Conservation (phyloP, 2,888 invertebrate genomes). For the Diarsia dahlii region DNA sequence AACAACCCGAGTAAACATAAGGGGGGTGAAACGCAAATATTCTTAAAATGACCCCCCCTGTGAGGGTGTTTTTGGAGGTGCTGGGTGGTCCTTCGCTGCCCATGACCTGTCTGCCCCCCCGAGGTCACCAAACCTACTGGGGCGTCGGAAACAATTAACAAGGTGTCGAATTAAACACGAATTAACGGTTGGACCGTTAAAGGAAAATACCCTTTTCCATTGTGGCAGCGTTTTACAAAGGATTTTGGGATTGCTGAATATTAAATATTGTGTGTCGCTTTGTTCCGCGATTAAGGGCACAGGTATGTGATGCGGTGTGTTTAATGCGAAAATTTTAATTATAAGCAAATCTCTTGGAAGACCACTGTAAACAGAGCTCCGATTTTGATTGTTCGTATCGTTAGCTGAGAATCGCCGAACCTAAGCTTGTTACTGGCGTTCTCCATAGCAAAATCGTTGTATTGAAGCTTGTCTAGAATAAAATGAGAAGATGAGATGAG, state of each 20-base stretch:
- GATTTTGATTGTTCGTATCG: slow-evolving; percentile 45
- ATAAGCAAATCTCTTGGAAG: slow-evolving; percentile 68
- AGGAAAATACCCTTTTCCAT: slow-evolving; percentile 90
- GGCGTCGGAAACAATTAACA: slow-evolving; percentile 90
- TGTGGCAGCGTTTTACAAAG: slow-evolving; percentile 87
- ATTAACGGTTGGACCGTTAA: slow-evolving; percentile 89
- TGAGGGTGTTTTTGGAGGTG: slow-evolving; percentile 77
- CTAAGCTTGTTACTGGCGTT: background rate
- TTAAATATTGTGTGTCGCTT: slow-evolving; percentile 89
- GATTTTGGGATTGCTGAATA: slow-evolving; percentile 89
- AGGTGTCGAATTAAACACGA: slow-evolving; percentile 91
- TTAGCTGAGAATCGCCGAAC: slow-evolving; percentile 5
- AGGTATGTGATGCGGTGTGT: slow-evolving; percentile 78
- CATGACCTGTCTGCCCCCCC: slow-evolving; percentile 79
- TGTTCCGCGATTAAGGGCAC: slow-evolving; percentile 84
- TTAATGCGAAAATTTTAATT: slow-evolving; percentile 79
- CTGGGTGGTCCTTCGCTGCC: slow-evolving; percentile 80
- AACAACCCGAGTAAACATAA: slow-evolving; percentile 89
- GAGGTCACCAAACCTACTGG: slow-evolving; percentile 89
- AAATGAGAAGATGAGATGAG: background rate
- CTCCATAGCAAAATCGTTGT: background rate
- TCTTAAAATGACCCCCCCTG: slow-evolving; percentile 89
- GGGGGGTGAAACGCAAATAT: slow-evolving; percentile 88
- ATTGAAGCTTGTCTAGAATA: background rate
- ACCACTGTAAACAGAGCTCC: slow-evolving; percentile 56